Conservation (phyloP, 2,888 invertebrate species). For the Nematopogon swammerdamellus region DNA sequence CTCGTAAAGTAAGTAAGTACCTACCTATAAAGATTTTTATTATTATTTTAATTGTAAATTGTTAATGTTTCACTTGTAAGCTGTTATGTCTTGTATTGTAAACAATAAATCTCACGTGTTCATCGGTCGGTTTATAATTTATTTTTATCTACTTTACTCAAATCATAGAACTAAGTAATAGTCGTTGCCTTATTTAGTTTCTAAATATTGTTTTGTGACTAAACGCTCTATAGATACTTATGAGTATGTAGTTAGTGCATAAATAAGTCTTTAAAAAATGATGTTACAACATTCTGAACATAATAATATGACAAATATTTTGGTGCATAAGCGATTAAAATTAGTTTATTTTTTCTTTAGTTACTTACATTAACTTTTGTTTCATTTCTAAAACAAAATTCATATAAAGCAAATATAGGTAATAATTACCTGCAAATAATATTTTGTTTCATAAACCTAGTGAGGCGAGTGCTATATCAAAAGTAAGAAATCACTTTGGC, state of each 20-base stretch:
- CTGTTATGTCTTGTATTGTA: background rate
- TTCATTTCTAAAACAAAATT: too few species aligned
- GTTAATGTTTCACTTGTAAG: background rate
- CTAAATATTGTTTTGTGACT: slow-evolving; percentile 49
- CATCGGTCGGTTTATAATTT: slow-evolving; percentile 3
- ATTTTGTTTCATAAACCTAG: too few species aligned
- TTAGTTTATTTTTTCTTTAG: too few species aligned
- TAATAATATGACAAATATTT: too few species aligned
- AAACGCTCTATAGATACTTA: slow-evolving; percentile 47
- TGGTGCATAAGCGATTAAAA: too few species aligned
- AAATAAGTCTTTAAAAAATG: slow-evolving; percentile 36
- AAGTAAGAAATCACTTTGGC: too few species aligned
- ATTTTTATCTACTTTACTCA: slow-evolving; percentile 13
- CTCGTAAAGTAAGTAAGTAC: background rate
- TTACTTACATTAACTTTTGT: too few species aligned
- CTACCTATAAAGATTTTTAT: background rate
- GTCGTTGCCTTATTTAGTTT: slow-evolving; percentile 56
- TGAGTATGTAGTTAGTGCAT: slow-evolving; percentile 26
- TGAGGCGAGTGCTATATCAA: too few species aligned
- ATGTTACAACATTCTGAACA: too few species aligned
- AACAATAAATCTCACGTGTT: background rate
- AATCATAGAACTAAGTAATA: slow-evolving; percentile 42
- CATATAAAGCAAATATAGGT: too few species aligned
- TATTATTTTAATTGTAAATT: background rate
- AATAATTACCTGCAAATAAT: too few species aligned